These are phyloP conservation scores for Anthrax anthrax DNA, from an alignment of 2,888 invertebrate species.

Conservation along the genomic window DNA sequence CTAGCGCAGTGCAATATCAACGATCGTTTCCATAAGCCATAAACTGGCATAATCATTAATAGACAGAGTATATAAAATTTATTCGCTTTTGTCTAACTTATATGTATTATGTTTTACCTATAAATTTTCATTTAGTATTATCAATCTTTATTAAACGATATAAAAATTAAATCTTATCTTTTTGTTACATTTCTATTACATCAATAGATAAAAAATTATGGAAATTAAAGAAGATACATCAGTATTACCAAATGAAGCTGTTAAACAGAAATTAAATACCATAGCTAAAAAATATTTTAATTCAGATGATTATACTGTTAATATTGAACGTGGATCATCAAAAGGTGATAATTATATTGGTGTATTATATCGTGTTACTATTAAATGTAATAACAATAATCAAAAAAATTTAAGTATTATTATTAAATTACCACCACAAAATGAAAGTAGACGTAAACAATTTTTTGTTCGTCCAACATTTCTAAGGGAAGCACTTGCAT, in stretches of 20 bases:
- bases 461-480: constrained; percentile 25
- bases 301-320: constrained; percentile 12
- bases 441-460: constrained; percentile 21
- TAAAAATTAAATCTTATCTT: no score
- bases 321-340: constrained; percentile 18
- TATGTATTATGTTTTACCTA: no score
- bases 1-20: no score
- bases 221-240: no score
- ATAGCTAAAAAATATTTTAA: constrained; percentile 16
- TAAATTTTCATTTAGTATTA: no score
- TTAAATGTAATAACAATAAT: constrained; percentile 3
- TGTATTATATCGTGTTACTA: constrained; percentile 20
- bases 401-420: constrained; percentile 15
- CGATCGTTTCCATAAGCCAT: no score
- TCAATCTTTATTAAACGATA: no score
- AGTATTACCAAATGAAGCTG: constrained; percentile 17
- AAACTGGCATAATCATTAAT: no score
- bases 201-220: no score
- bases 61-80: no score
- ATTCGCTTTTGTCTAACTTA: no score
- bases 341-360: constrained; percentile 30
- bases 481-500: constrained; percentile 22
- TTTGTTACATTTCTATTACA: no score
- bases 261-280: constrained; percentile 16
- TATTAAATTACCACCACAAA: constrained; percentile 26